A percentile compares a stretch with the other conserved stretches of the same genome.
Evolutionary conservation across 2,797 vertebrate species (phyloP).

Genomic region (Linurgus olivaceus): DNA sequence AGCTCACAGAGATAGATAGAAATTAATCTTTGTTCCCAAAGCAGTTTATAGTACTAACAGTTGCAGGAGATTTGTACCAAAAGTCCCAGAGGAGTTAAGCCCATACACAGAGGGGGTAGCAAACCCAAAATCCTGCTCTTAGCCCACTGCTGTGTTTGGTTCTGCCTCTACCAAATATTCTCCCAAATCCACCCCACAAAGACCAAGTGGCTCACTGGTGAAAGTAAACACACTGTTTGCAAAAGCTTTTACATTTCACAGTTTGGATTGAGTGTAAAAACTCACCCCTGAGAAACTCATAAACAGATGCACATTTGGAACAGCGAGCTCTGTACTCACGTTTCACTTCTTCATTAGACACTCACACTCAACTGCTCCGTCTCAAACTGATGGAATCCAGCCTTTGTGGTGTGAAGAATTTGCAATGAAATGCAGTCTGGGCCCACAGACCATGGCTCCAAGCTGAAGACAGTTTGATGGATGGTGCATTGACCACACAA

Average conservation of each 20-base stretch:
- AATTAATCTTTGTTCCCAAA: background rate
- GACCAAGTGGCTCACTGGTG: rapidly evolving
- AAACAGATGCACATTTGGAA: background rate
- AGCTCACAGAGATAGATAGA: background rate
- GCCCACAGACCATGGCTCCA: background rate
- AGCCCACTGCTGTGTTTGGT: background rate
- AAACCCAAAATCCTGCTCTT: background rate
- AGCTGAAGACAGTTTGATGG: slow-evolving; percentile 52
- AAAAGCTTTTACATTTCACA: background rate
- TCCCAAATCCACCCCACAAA: background rate
- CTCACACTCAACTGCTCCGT: background rate
- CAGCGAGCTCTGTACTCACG: background rate
- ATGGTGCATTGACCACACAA: slow-evolving; percentile 42
- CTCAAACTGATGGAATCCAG: slow-evolving; percentile 3
- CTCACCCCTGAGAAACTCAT: background rate
- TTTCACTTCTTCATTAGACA: background rate
- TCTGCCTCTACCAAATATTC: background rate
- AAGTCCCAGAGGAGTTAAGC: background rate
- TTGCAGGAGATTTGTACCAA: background rate
- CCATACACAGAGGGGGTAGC: background rate
- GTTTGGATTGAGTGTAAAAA: background rate
- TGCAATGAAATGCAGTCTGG: background rate
- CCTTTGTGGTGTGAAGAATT: background rate
- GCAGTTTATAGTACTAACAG: background rate
- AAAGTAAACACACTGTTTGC: background rate